Conservation (phyloP, 2,113 vertebrate genomes). For the Columba livia region DNA sequence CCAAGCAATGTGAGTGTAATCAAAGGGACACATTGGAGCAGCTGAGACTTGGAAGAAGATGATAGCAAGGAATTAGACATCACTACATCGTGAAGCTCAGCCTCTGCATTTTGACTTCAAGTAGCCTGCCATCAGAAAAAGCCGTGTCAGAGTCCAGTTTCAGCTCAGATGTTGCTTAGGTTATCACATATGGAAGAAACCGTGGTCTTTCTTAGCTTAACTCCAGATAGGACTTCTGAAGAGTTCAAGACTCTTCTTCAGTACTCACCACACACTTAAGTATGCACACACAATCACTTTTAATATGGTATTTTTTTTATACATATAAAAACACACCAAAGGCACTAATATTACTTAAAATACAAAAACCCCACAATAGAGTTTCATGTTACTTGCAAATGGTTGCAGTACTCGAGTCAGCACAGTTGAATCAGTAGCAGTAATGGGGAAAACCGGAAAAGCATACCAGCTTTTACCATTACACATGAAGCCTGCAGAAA, state of each 20-base stretch:
- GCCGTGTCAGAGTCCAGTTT: not conserved
- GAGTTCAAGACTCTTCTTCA: not conserved
- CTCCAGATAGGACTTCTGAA: not conserved
- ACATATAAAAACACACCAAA: not conserved
- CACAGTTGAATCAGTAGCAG: not conserved
- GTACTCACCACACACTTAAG: not conserved
- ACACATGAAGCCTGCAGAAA: not conserved
- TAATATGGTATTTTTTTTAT: not conserved
- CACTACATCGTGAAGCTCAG: not conserved
- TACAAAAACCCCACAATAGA: not conserved
- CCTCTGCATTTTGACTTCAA: not conserved
- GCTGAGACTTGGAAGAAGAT: constrained; percentile 3
- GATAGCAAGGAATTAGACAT: not conserved
- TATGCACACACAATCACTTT: not conserved
- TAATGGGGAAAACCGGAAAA: not conserved
- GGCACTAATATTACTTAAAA: not conserved
- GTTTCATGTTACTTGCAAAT: not conserved
- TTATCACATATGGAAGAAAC: not conserved
- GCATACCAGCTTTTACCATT: not conserved
- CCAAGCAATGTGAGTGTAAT: not conserved
- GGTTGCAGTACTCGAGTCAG: not conserved
- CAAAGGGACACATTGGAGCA: not conserved
- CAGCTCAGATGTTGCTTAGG: not conserved
- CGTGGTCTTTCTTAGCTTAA: not conserved
- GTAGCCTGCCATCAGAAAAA: not conserved